Evolutionary conservation across 1,140 invertebrate species (phyloP).

Genomic region (Diuraphis noxia): DNA sequence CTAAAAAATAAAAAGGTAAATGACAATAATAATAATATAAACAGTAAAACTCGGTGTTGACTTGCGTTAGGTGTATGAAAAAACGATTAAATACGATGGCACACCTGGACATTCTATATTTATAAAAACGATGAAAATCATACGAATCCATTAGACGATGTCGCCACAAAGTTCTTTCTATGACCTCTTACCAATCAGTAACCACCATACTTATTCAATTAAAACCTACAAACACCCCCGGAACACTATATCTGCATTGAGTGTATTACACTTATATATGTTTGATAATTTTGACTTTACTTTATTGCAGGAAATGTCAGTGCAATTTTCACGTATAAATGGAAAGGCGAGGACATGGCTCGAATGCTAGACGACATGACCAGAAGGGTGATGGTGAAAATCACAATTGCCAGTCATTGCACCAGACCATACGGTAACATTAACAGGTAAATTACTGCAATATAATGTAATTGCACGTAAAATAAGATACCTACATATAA

Average conservation of each 20-base stretch:
- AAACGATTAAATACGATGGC: background rate
- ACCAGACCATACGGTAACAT: conserved; percentile 65
- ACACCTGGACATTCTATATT: background rate
- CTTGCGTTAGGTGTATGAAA: background rate
- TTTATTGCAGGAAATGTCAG: conserved; percentile 70
- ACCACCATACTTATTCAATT: background rate
- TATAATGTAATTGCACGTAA: background rate
- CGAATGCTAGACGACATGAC: conserved; percentile 70
- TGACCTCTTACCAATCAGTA: background rate
- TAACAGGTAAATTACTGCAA: conserved; percentile 63
- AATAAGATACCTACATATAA: background rate
- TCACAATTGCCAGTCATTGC: conserved; percentile 67
- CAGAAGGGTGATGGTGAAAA: conserved; percentile 69
- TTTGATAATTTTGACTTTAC: background rate
- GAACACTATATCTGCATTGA: background rate
- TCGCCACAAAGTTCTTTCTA: background rate
- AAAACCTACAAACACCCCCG: background rate
- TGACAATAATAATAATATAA: background rate
- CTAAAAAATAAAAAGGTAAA: conserved; percentile 6
- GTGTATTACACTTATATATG: background rate
- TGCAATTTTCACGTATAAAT: conserved; percentile 75
- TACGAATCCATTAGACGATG: background rate
- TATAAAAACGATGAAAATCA: background rate
- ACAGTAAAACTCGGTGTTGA: background rate
- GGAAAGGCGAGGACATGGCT: conserved; percentile 74